phyloP scores from a whole-genome alignment of 2,797 vertebrate species.

The Novumbra hubbsi region DNA sequence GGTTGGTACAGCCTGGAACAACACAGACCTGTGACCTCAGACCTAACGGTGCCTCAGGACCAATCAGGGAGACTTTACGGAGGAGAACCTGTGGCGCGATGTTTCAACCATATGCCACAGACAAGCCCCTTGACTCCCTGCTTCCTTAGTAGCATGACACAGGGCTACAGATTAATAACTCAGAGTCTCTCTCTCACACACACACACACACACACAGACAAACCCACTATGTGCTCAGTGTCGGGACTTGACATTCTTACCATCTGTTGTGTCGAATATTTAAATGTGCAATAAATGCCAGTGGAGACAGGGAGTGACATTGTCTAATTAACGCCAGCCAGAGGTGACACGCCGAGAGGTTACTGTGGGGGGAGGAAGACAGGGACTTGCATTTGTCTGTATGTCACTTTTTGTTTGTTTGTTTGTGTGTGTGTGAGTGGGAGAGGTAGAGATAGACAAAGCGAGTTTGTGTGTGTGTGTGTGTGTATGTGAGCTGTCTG shows the following conservation, averaged over 20 bases:
- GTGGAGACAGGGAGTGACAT: conserved; percentile 76
- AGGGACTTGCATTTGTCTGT: conserved; percentile 3
- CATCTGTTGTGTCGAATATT: conserved; percentile 85
- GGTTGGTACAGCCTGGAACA: not conserved
- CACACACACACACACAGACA: not conserved
- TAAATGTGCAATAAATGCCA: conserved; percentile 84
- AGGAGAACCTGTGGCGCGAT: conserved; percentile 57
- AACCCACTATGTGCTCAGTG: conserved; percentile 48
- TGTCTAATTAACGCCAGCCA: conserved; percentile 80
- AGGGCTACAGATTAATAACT: conserved; percentile 80
- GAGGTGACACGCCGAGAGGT: conserved; percentile 74
- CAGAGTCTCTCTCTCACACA: conserved; percentile 21
- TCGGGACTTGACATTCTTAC: conserved; percentile 83
- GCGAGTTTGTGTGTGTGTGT: too few relatives aligned
- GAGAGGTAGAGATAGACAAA: not conserved
- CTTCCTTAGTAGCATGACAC: conserved; percentile 54
- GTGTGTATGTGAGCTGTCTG: too few relatives aligned
- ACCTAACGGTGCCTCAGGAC: conserved; percentile 44
- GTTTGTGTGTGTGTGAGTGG: not conserved
- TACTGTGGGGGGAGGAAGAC: conserved; percentile 53
- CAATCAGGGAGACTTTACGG: conserved; percentile 54
- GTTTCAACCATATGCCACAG: conserved; percentile 76
- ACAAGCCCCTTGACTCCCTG: conserved; percentile 69
- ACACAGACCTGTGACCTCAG: conserved; percentile 13
- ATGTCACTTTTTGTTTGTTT: not conserved